Evolutionary conservation across 2,797 vertebrate genomes (phyloP).

Genomic region (Salmo trutta): DNA sequence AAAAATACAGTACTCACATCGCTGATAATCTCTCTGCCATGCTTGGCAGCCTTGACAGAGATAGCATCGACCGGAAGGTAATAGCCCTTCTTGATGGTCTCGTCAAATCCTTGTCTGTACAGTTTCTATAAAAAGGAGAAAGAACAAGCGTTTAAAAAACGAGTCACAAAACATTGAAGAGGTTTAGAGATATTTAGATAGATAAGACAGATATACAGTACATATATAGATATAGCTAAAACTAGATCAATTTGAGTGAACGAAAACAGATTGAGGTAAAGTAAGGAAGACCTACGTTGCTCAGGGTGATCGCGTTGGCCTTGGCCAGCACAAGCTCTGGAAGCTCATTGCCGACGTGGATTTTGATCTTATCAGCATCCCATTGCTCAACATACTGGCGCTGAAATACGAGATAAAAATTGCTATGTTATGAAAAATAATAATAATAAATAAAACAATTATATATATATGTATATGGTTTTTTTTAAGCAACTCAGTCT

Average conservation of each 20-base stretch:
- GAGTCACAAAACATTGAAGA: too few species aligned
- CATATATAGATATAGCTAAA: background rate
- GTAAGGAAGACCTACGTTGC: constrained; percentile 67
- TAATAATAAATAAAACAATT: background rate
- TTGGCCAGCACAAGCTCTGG: constrained; percentile 55
- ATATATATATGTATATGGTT: too few species aligned
- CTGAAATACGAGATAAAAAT: background rate
- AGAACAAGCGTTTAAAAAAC: background rate
- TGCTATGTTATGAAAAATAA: background rate
- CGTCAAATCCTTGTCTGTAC: constrained; percentile 78
- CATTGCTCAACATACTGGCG: background rate
- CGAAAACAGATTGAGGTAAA: background rate
- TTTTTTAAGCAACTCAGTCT: too few species aligned
- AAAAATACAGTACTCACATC: constrained; percentile 65
- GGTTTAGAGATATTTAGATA: too few species aligned
- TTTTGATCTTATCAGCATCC: constrained; percentile 34
- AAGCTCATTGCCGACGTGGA: constrained; percentile 37
- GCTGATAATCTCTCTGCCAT: constrained; percentile 78
- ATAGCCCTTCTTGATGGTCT: constrained; percentile 75
- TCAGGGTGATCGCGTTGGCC: constrained; percentile 84
- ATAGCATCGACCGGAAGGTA: constrained; percentile 78
- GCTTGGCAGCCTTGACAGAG: constrained; percentile 76
- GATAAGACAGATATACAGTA: too few species aligned
- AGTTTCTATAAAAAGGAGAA: constrained; percentile 67
- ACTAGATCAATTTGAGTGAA: background rate